Conservation (phyloP, 2,888 invertebrate species). For the Epinotia brunnichana region DNA sequence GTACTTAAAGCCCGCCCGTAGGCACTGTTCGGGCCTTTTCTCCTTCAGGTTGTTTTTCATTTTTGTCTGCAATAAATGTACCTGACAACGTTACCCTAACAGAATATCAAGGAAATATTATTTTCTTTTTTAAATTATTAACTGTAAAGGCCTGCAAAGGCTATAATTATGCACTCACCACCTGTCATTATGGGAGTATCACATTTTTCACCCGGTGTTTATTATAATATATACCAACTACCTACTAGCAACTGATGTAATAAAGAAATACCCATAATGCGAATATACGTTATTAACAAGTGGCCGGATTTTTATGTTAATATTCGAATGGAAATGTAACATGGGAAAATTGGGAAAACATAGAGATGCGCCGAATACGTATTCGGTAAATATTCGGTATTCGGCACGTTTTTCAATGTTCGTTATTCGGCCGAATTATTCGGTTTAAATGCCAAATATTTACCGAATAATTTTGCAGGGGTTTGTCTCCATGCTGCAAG, state of each 20-base stretch:
- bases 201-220: slow-evolving; percentile 27
- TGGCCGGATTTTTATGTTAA: too few species aligned
- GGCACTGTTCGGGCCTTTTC: too few species aligned
- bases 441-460: too few species aligned
- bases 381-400: too few species aligned
- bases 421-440: too few species aligned
- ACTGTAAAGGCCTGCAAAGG: background rate
- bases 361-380: too few species aligned
- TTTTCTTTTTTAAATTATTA: slow-evolving; percentile 18
- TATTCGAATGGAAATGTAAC: too few species aligned
- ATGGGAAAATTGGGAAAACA: too few species aligned
- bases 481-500: too few species aligned
- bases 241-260: slow-evolving; percentile 18
- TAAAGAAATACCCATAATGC: background rate
- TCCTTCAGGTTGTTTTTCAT: background rate
- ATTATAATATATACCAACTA: slow-evolving; percentile 32
- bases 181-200: slow-evolving; percentile 32
- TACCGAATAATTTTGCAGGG: too few species aligned
- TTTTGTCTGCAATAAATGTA: background rate
- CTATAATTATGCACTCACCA: slow-evolving; percentile 16
- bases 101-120: background rate
- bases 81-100: background rate
- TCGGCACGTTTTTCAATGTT: too few species aligned
- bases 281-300: slow-evolving; percentile 1
- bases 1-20: too few species aligned